Conservation (phyloP, 2,113 vertebrate species). For the Lepus timidus region DNA sequence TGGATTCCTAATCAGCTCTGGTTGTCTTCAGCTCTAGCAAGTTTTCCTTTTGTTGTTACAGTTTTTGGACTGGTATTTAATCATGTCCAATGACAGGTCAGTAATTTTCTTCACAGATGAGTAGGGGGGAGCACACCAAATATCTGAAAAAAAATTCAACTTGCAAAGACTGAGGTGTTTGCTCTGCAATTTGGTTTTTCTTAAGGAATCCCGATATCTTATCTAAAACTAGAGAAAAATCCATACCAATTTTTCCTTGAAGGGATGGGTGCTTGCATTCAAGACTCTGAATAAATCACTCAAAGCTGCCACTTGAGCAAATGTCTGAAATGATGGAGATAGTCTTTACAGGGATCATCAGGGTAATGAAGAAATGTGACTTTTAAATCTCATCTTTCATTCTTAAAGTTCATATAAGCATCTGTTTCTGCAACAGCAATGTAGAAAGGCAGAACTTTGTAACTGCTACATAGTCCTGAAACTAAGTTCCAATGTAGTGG, state of each 20-base stretch:
- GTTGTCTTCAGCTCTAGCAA: not conserved
- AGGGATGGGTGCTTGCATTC: not conserved
- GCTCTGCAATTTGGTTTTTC: not conserved
- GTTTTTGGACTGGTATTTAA: constrained; percentile 17
- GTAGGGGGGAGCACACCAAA: not conserved
- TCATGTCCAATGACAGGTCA: not conserved
- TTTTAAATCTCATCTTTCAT: constrained; percentile 42
- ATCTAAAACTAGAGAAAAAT: constrained; percentile 19
- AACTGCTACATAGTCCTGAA: not conserved
- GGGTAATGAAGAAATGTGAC: constrained; percentile 1
- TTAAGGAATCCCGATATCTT: constrained; percentile 16
- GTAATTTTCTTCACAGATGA: not conserved
- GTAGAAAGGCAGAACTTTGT: not conserved
- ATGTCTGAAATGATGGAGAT: not conserved
- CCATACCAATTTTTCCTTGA: not conserved
- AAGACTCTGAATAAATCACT: constrained; percentile 38
- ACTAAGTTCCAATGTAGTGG: no score
- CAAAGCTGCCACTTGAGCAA: not conserved
- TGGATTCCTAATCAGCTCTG: not conserved
- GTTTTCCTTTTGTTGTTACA: not conserved
- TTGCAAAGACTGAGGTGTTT: constrained; percentile 15
- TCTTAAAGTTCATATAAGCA: constrained; percentile 46
- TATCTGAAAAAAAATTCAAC: constrained; percentile 50
- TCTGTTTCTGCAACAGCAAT: not conserved
- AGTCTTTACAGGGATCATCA: not conserved